Percentiles rank a stretch among this genome's conserved stretches.
These are phyloP conservation scores for Acronicta aceris DNA, from an alignment of 2,888 invertebrate genomes.

Conservation along the genomic window DNA sequence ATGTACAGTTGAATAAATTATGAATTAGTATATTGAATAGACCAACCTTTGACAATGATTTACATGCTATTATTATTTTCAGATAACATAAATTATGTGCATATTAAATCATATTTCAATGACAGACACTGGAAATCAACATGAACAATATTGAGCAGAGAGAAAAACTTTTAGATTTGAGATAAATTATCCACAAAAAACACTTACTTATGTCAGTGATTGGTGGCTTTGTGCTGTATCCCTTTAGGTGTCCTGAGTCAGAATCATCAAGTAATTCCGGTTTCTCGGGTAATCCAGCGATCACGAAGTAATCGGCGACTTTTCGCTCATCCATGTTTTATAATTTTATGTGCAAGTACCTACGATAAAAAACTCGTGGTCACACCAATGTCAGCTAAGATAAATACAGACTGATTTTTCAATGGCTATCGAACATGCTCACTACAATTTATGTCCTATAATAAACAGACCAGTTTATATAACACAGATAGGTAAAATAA, in stretches of 20 bases:
- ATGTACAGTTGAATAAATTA: too few relatives aligned
- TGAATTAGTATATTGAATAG: background rate
- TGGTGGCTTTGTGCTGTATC: constrained; percentile 95
- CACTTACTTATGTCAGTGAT: constrained; percentile 96
- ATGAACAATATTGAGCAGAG: background rate
- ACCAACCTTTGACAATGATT: background rate
- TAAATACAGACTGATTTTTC: constrained; percentile 59
- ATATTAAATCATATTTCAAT: constrained; percentile 26
- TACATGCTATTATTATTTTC: constrained; percentile 14
- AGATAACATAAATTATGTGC: constrained; percentile 7
- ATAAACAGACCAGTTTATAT: constrained; percentile 54
- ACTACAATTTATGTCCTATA: constrained; percentile 29
- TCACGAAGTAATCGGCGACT: constrained; percentile 99
- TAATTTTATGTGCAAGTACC: constrained; percentile 60
- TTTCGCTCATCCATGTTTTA: constrained; percentile 94
- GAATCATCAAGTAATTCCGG: constrained; percentile 94
- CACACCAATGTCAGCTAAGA: constrained; percentile 55
- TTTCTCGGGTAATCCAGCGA: constrained; percentile 97
- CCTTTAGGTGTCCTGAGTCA: constrained; percentile 94
- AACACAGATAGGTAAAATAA: constrained; percentile 46
- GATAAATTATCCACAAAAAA: background rate
- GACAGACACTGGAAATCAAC: constrained; percentile 1
- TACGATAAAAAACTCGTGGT: constrained; percentile 60
- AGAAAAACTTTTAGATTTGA: background rate
- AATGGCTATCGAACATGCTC: constrained; percentile 40